phyloP scores from a whole-genome alignment of 2,888 invertebrate species.

The Drosophila falleni region DNA sequence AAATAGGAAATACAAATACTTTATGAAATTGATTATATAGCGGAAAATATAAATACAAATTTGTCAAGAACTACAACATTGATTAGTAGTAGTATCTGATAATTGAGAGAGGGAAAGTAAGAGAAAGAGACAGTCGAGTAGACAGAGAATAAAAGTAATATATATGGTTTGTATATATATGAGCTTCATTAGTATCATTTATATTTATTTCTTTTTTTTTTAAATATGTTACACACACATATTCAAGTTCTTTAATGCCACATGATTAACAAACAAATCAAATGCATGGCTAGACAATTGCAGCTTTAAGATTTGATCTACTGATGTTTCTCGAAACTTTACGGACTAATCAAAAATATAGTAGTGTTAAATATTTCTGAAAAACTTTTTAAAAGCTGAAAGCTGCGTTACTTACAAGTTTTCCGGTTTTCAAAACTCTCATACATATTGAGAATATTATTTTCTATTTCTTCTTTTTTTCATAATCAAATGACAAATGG shows the following conservation, averaged over 20 bases:
- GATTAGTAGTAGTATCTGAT: slow-evolving; percentile 49
- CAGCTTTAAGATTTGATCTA: slow-evolving; percentile 1
- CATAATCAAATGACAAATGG: slow-evolving; percentile 38
- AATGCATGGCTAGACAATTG: slow-evolving; percentile 37
- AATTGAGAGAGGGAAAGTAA: slow-evolving; percentile 47
- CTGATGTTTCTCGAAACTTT: background rate
- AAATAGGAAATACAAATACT: slow-evolving; percentile 32
- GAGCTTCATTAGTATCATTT: slow-evolving; percentile 38
- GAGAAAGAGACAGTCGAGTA: slow-evolving; percentile 35
- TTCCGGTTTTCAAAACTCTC: background rate
- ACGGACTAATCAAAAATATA: slow-evolving; percentile 6
- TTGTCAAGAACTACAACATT: slow-evolving; percentile 75
- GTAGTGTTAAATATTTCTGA: background rate
- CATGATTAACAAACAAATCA: slow-evolving; percentile 21
- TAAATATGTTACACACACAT: slow-evolving; percentile 52
- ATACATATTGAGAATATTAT: too few species aligned
- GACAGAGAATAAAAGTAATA: slow-evolving; percentile 37
- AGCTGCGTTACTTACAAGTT: slow-evolving; percentile 1
- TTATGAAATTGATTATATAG: slow-evolving; percentile 45
- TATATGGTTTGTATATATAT: slow-evolving; percentile 51
- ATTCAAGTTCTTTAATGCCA: slow-evolving; percentile 23
- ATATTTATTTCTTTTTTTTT: slow-evolving; percentile 9
- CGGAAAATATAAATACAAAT: slow-evolving; percentile 55
- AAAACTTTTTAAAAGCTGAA: background rate
- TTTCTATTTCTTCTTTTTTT: background rate